Evolutionary conservation across 2,797 vertebrate species (phyloP), one percentile per base, ranked within the genome.

Genomic region (Acanthurus leucopareius): DNA sequence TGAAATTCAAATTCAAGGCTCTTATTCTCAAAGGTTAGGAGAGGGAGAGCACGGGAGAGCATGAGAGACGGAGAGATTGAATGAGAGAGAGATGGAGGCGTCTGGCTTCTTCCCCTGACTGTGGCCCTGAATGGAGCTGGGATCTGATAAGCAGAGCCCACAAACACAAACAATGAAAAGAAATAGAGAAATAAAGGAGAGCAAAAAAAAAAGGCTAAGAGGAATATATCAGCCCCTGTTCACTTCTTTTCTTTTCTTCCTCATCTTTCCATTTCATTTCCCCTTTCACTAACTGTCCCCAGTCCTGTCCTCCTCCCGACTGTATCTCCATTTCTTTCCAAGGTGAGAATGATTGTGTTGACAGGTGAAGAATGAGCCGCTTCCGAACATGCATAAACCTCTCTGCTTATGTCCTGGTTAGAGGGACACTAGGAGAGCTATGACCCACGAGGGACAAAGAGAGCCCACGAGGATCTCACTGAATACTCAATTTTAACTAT

Each of bases 1-100:
- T 93, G 93, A 95, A 95, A 95, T 95, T 94, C 91, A 92, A 94
- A 94, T 95, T 93, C 88, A 92, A 92, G 90, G 88, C 91, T 94
- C 91, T 92, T 93, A 91, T 93, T 94, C 93, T 93, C 93, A 94
- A 93, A 94, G 93, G 94, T 94, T 94, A 93, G 90, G 74, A 91
- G 88, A 92, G 87, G 87, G 83, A 91, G 91, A 91, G 83, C 79
- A 60, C 44, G 19, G 76, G 78, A 80, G 79, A 88, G 78, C 70
- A 72, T 54, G 70, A 80, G 75, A 82, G 86, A 86, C 67, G 85
- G 87, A 86, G 78, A 89, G 86, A 88, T 84, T 92, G 90, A 93
- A 91, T 91, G 88, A 90, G 88, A 83, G 81, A 87, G 87, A 91
- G 87, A 87, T 44, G 69, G 82, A 84, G 83, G 91, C 80, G 79